Evolutionary conservation across 2,888 invertebrate genomes (phyloP).

Genomic region (Archaeoteleia sp.): DNA sequence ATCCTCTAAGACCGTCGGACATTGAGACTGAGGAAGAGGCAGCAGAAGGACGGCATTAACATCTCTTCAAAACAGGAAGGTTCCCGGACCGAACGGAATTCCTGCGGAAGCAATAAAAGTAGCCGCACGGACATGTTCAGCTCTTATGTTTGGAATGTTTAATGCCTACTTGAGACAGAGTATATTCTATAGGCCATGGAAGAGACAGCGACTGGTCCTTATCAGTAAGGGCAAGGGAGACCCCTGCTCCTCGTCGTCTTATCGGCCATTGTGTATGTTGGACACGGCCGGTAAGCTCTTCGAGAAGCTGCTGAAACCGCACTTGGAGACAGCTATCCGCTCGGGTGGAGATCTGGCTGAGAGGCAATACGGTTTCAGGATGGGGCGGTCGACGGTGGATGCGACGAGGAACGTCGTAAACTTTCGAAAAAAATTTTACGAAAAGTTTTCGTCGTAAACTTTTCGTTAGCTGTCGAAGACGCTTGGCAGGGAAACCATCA

Average conservation of each 20-base stretch:
- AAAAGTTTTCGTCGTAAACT: no score
- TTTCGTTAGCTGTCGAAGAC: background rate
- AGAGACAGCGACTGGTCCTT: slow-evolving; percentile 12
- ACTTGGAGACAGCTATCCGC: slow-evolving; percentile 32
- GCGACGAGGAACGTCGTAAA: slow-evolving; percentile 34
- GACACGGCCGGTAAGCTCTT: background rate
- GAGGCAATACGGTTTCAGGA: slow-evolving; percentile 45
- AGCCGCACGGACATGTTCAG: slow-evolving; percentile 19
- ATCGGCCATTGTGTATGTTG: slow-evolving; percentile 1
- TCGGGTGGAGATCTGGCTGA: slow-evolving; percentile 45
- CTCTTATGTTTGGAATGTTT: slow-evolving; percentile 23
- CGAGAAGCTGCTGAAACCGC: slow-evolving; percentile 9
- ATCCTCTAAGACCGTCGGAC: slow-evolving; percentile 9
- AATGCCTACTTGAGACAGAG: slow-evolving; percentile 18
- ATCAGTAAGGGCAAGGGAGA: slow-evolving; percentile 1
- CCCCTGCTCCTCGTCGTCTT: background rate
- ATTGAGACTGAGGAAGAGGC: background rate
- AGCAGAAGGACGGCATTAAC: slow-evolving; percentile 7
- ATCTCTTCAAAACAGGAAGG: slow-evolving; percentile 39
- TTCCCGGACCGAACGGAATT: slow-evolving; percentile 54
- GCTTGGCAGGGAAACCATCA: background rate
- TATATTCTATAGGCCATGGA: slow-evolving; percentile 48
- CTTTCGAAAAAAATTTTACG: no score
- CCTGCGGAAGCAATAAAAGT: slow-evolving; percentile 50
- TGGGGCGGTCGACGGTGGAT: slow-evolving; percentile 40